Base-by-base conservation (phyloP, 2,888 invertebrate species). In the Trissonchulus latispiculum region DNA sequence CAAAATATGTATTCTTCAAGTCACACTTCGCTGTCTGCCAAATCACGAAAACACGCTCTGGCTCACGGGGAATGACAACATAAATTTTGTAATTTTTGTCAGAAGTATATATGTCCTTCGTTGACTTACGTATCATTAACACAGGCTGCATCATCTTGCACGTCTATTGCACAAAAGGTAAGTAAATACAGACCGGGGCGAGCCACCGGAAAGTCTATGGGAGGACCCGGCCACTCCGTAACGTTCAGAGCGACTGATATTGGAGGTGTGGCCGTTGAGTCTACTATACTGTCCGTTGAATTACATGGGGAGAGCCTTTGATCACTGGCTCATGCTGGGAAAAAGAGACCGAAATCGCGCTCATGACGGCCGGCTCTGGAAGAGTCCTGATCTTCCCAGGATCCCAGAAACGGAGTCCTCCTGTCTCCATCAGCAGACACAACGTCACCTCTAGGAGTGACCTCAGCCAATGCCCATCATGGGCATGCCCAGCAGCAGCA, bases 191-290 rank as follows among this genome's bases (percentile, higher is more conserved):
- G n/a, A n/a, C 69, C 69, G 23, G 36, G 33, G 33, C 23, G 35
- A 15, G 69, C 69, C 36, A 36, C 36, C 69, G 69, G 69, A n/a
- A 35, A 33, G 36, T 36, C n/a, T n/a, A 36, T 33, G 2, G 36
- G 36, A 32, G 69, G 69, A 15, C 69, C 69, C 15, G 69, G 69
- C 69, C 69, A 68, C 36, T 82, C 81, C 72, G 78, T 77, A 61
- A 82, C 79, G 73, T 82, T 82, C 72, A 80, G 80, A 72, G 80
- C 78, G 1, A 48, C 28, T 33, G 67, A 35, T 29, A 82, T 48
- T 48, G 23, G 8, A 8, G 48, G 23, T 48, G 48, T 48, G 8
- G 8, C 8, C 8, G 48, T 23, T 23, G 48, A 48, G 23, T 8
- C 23, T n/a, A n/a, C n/a, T n/a, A n/a, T n/a, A 8, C 23, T 8